A percentile compares a stretch with the other conserved stretches of the same genome.
Conservation (phyloP, 30 jellyfish, hydroid and myxozoan species). For the Pelagia noctiluca region DNA sequence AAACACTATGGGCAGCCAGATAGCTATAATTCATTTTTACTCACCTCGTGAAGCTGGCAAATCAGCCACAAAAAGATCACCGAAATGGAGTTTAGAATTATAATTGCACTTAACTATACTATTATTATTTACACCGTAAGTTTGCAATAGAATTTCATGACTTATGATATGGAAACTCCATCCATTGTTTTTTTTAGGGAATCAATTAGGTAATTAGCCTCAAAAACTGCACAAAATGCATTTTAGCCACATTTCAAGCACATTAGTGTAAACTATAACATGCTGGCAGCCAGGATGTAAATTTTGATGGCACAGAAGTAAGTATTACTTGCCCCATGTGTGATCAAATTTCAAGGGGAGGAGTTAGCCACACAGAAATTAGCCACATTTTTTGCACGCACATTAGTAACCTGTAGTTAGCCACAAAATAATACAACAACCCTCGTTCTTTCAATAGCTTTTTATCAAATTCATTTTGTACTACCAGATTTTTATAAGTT, state of each 20-base stretch:
- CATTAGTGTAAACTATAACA: constrained; percentile 1
- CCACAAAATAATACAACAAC: neutral
- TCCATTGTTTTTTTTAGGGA: neutral
- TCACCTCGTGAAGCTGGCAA: constrained; percentile 3
- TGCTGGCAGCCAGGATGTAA: constrained; percentile 9
- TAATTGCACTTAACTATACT: constrained; percentile 1
- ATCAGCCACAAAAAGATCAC: neutral
- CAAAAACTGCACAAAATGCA: constrained; percentile 1
- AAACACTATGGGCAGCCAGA: constrained; percentile 8
- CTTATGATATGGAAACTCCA: constrained; percentile 3
- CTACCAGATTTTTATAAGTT: constrained; percentile 1
- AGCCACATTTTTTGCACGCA: constrained; percentile 6
- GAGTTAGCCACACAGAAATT: constrained; percentile 5
- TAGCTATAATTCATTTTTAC: neutral
- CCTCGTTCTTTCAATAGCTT: constrained; percentile 2
- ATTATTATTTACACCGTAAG: constrained; percentile 1
- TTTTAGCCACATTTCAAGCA: constrained; percentile 3
- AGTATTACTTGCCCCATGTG: constrained; percentile 2
- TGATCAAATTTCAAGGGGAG: constrained; percentile 5
- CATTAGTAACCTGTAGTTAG: constrained; percentile 1
- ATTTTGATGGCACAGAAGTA: constrained; percentile 3
- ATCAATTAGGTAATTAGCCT: constrained; percentile 2
- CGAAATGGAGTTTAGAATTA: neutral
- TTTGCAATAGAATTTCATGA: neutral
- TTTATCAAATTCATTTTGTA: neutral